Evolutionary conservation across 64 coral and sea anemone genomes (phyloP).

Genomic region (Orbicella faveolata): DNA sequence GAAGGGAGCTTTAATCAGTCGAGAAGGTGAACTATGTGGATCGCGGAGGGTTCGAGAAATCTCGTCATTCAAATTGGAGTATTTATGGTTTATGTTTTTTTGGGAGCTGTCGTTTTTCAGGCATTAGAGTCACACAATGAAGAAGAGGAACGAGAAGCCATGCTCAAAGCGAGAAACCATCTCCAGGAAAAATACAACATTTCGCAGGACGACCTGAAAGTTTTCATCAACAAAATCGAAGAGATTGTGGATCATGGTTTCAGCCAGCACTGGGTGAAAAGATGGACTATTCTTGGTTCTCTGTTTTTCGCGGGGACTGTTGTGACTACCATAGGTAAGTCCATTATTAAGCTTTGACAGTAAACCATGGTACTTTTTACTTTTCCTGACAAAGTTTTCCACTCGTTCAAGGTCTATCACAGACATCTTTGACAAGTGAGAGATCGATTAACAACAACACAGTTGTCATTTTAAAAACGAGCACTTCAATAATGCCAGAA

Average conservation of each 20-base stretch:
- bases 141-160: slow-evolving; percentile 53
- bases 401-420: neutral
- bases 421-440: neutral
- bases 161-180: slow-evolving; percentile 51
- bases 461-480: no score
- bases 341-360: no score
- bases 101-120: slow-evolving; percentile 91
- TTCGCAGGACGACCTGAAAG: slow-evolving; percentile 60
- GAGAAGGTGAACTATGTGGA: slow-evolving; percentile 56
- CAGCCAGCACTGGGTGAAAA: slow-evolving; percentile 73
- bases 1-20: neutral
- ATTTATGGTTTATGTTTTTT: slow-evolving; percentile 77
- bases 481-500: no score
- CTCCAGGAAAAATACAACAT: slow-evolving; percentile 87
- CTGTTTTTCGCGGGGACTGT: slow-evolving; percentile 93
- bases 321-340: slow-evolving; percentile 87
- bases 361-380: neutral
- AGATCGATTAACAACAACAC: no score
- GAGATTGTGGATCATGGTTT: slow-evolving; percentile 87
- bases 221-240: slow-evolving; percentile 74
- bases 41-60: slow-evolving; percentile 65
- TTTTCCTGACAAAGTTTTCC: neutral
- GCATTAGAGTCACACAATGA: slow-evolving; percentile 87
- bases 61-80: slow-evolving; percentile 62
- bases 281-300: slow-evolving; percentile 85